Conservation (phyloP, 2,797 vertebrate species). For the Loris lydekkerianus region DNA sequence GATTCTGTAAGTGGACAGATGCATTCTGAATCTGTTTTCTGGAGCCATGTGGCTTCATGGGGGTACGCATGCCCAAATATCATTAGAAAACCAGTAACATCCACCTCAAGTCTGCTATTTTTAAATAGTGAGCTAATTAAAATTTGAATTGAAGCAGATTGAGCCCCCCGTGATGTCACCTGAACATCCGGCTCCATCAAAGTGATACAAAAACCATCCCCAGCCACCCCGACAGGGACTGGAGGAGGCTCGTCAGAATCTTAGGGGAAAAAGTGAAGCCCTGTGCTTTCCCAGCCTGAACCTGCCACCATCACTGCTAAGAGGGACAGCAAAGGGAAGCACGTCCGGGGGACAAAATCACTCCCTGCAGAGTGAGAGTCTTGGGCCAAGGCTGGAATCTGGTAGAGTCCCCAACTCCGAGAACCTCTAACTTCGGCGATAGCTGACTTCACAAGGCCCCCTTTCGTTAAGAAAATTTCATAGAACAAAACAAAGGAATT, state of each 20-base stretch:
- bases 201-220: no score
- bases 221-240: not conserved
- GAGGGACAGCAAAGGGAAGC: not conserved
- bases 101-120: not conserved
- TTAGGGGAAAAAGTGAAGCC: not conserved
- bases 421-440: slow-evolving; percentile 47
- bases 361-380: not conserved
- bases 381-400: not conserved
- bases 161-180: not conserved
- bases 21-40: not conserved
- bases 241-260: not conserved
- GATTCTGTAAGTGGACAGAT: not conserved
- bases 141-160: not conserved
- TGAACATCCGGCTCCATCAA: not conserved
- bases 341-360: not conserved
- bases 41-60: not conserved
- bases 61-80: not conserved
- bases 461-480: slow-evolving; percentile 40
- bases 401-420: not conserved
- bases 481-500: not conserved
- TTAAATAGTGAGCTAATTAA: not conserved
- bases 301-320: accelerated
- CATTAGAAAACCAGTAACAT: not conserved
- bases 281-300: not conserved
- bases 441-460: slow-evolving; percentile 67